phyloP scores from a whole-genome alignment of 2,113 vertebrate genomes.

The Cinclus cinclus region DNA sequence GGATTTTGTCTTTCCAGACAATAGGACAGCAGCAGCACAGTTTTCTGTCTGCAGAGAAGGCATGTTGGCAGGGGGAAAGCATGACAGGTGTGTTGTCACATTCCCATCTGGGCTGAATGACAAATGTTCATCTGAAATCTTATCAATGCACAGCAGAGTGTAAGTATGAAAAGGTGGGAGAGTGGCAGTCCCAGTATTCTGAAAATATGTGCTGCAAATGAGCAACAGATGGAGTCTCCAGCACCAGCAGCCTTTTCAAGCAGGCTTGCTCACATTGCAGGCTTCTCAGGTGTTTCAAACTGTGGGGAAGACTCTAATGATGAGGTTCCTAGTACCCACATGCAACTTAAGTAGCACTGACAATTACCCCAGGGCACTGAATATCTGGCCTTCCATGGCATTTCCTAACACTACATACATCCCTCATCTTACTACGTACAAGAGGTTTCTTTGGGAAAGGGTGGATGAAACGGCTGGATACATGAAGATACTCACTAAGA shows the following conservation, averaged over 20 bases:
- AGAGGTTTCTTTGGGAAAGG: neutral
- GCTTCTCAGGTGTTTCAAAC: neutral
- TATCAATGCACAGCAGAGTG: rapidly evolving
- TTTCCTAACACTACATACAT: neutral
- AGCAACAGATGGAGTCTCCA: constrained; percentile 24
- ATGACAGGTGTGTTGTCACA: neutral
- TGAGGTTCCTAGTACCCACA: neutral
- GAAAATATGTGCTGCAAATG: neutral
- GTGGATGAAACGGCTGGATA: neutral
- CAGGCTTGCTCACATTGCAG: neutral
- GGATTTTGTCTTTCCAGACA: neutral
- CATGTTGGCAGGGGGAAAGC: neutral
- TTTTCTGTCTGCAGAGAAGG: neutral
- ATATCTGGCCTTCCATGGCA: neutral
- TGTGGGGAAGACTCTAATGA: neutral
- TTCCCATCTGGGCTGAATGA: neutral
- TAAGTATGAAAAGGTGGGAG: neutral
- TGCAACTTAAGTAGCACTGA: neutral
- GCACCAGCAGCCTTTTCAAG: neutral
- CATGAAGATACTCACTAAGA: rapidly evolving
- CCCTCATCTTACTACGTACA: neutral
- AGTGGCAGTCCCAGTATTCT: neutral
- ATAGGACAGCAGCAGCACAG: neutral
- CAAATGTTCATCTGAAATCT: neutral
- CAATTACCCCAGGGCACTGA: neutral